A percentile compares a stretch with the other conserved stretches of the same genome.
Conservation (phyloP, 2,797 vertebrate genomes). For the Falco berigora region DNA sequence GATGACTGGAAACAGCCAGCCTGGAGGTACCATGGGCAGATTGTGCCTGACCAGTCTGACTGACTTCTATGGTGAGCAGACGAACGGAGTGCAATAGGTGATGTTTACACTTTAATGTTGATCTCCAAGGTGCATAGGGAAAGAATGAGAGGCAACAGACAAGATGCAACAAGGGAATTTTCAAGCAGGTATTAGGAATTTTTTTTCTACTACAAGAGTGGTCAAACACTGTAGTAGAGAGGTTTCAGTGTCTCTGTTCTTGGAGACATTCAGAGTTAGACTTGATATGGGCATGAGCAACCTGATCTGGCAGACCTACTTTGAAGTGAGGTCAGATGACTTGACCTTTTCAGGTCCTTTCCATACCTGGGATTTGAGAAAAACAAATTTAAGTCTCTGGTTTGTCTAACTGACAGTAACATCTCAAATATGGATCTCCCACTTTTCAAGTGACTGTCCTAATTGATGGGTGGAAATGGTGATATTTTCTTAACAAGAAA, state of each 20-base stretch:
- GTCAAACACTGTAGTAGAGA: background rate
- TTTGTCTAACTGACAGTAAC: background rate
- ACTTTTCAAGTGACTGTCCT: background rate
- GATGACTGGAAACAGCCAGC: background rate
- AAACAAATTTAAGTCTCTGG: background rate
- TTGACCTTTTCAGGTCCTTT: background rate
- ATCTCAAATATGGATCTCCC: background rate
- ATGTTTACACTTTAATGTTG: background rate
- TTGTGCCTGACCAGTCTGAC: background rate
- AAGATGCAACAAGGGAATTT: background rate
- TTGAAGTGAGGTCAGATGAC: background rate
- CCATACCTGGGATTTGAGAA: background rate
- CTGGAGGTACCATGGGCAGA: background rate
- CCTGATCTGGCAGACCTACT: background rate
- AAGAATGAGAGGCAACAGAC: background rate
- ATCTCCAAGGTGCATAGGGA: background rate
- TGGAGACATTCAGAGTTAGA: background rate
- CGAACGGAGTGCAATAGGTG: background rate
- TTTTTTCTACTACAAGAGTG: rapidly evolving
- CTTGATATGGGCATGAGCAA: background rate
- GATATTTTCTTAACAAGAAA: background rate
- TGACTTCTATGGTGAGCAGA: rapidly evolving
- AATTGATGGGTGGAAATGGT: background rate
- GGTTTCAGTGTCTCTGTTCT: background rate
- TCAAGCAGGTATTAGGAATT: background rate